Evolutionary conservation across 2,888 invertebrate genomes (phyloP), one percentile per base, ranked within the genome.

Genomic region (Xestia xanthographa): DNA sequence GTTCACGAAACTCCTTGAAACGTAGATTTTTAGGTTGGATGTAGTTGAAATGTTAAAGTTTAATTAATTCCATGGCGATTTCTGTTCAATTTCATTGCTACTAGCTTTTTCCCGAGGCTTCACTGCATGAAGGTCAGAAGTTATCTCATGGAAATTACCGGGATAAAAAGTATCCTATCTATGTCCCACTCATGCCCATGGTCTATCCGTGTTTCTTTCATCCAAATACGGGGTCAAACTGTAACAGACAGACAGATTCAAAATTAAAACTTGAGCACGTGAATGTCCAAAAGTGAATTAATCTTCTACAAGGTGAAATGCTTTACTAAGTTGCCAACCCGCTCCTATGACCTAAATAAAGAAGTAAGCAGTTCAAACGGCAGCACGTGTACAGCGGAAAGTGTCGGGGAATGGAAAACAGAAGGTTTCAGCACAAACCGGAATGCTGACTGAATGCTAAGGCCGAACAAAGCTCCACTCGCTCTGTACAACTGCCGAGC

Each of bases 391-490:
- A 45, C 66, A 20, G 17, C 50, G 20, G 60, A 53, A 77, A 72
- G 41, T 56, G 65, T 69, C 12, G 34, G 38, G 29, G 22, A 82
- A 60, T 67, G n/a, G 48, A 41, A 80, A 66, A 83, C 38, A 62
- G 65, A 68, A 60, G 72, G 48, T 62, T 72, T 77, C 34, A 53
- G 60, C 67, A 69, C 60, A 66, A 66, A 43, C 60, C n/a, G 48
- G 53, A 60, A 72, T 66, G 69, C 66, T 66, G 65, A 68, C 29
- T 48, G 60, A 72, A 72, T 66, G 29, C 48, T 72, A 60, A 66
- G 60, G 62, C 41, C 5, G 50, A 72, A 72, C 66, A 78, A 66
- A 72, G 68, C 43, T 20, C 48, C 48, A 45, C 67, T 65, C 58
- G 29, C 50, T 58, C 22, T 43, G 38, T 68, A 45, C 17, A 58